Conservation (phyloP, 2,888 invertebrate species). For the Tortrix viridana region DNA sequence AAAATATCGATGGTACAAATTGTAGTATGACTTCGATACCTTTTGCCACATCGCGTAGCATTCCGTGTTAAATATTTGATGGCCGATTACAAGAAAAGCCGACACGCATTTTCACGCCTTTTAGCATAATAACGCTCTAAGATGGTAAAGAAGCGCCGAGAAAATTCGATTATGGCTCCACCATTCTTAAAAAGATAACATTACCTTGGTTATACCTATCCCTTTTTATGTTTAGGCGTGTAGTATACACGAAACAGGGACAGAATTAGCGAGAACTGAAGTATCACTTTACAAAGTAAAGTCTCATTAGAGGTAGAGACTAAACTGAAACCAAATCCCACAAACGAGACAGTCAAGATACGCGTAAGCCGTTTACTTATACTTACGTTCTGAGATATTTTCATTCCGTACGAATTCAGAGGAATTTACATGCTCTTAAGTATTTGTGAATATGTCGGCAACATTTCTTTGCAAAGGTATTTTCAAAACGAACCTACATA, state of each 20-base stretch:
- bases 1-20: too few species aligned
- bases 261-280: too few species aligned
- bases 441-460: too few species aligned
- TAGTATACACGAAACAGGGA: too few species aligned
- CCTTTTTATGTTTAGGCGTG: too few species aligned
- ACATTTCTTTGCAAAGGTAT: too few species aligned
- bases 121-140: background rate
- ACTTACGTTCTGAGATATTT: background rate
- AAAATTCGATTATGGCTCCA: background rate
- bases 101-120: conserved; percentile 6
- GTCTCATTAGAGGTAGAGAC: background rate
- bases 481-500: too few species aligned
- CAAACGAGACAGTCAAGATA: background rate
- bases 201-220: too few species aligned
- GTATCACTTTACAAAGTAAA: background rate
- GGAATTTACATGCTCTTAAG: background rate
- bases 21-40: background rate
- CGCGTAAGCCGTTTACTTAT: background rate
- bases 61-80: background rate
- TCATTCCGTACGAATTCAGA: background rate
- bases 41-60: background rate
- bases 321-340: background rate
- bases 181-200: too few species aligned
- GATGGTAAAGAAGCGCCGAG: background rate
- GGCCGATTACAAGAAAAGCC: conserved; percentile 6